Base-by-base conservation (phyloP, 2,113 vertebrate species). In the Nannospalax galili region DNA sequence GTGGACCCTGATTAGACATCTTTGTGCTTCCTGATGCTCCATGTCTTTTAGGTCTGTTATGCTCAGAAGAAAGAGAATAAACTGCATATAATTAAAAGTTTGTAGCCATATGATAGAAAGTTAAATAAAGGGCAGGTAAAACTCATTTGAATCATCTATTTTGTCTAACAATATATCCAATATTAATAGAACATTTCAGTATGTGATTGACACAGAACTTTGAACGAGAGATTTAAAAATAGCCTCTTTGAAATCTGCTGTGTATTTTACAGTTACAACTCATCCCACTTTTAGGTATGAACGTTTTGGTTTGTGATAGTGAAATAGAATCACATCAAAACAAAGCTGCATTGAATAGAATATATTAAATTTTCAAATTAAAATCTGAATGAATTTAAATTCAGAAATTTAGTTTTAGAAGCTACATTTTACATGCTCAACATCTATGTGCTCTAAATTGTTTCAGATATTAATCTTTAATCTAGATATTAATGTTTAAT, bases 371-470 rank as follows among this genome's bases (percentile, higher is more conserved):
- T 78, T 96, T 78, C 74, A 73, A 92, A 65, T 88, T 82, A 69
- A 81, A 80, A 60, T 91, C 81, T 78, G 56, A 89, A 75, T 78
- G 30, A 78, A 65, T 93, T 92, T 67, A 94, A 96, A 84, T 92
- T 79, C 56, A 80, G 65, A 94, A 82, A 74, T 91, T 90, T n/a
- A 56, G 24, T 52, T 84, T 95, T 78, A 86, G 86, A 91, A 90
- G 93, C 58, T 60, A 89, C 24, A 70, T 40, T 78, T 73, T 69
- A 64, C 37, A 10, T 90, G 52, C 56, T 60, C 72, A 60, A 22
- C 85, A 67, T 32, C 32, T 48, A 88, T 75, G 77, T 87, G 92
- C 86, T 84, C 42, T 84, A 80, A 84, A 93, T 94, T 22, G 86
- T 85, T 93, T 62, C 22, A 48, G 81, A 84, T 67, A 84, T 67